These are phyloP conservation scores for Poeciliopsis prolifica DNA, from an alignment of 2,113 vertebrate genomes.

Conservation along the genomic window DNA sequence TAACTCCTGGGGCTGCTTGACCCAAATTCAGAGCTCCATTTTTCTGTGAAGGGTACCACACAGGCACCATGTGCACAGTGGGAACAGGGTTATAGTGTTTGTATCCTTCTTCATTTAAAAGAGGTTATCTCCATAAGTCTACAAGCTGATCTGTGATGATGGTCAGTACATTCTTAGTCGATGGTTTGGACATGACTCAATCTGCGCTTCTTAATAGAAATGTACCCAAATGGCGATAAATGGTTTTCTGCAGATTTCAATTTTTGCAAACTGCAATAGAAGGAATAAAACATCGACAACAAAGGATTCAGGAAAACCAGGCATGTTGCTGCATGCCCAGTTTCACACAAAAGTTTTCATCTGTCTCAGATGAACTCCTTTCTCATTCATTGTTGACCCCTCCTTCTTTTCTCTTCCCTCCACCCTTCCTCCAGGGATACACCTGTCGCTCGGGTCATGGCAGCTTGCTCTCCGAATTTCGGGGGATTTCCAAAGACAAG, in stretches of 20 bases:
- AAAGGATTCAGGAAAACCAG: conserved; percentile 11
- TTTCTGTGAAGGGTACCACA: conserved; percentile 62
- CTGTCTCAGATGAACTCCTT: neutral
- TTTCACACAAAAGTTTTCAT: conserved; percentile 14
- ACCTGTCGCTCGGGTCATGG: conserved; percentile 56
- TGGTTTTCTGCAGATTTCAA: too few species aligned
- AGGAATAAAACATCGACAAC: neutral
- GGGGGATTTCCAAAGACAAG: neutral
- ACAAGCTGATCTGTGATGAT: conserved; percentile 49
- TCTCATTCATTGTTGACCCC: conserved; percentile 10
- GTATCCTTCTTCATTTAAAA: conserved; percentile 72
- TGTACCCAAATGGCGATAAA: too few species aligned
- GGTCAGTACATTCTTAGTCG: conserved; percentile 48
- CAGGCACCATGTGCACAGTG: conserved; percentile 32
- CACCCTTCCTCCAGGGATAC: conserved; percentile 56
- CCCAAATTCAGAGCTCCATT: conserved; percentile 71
- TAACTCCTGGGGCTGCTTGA: conserved; percentile 71
- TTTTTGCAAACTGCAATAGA: neutral
- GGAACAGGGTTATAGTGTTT: conserved; percentile 60
- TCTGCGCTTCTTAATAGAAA: too few species aligned
- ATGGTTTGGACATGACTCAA: conserved; percentile 38
- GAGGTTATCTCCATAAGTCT: conserved; percentile 66
- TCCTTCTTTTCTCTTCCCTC: conserved; percentile 30
- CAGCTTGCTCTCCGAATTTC: conserved; percentile 30
- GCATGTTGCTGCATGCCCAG: conserved; percentile 15